These are phyloP conservation scores for Plagodis dolabraria DNA, from an alignment of 2,888 invertebrate genomes.

Conservation along the genomic window DNA sequence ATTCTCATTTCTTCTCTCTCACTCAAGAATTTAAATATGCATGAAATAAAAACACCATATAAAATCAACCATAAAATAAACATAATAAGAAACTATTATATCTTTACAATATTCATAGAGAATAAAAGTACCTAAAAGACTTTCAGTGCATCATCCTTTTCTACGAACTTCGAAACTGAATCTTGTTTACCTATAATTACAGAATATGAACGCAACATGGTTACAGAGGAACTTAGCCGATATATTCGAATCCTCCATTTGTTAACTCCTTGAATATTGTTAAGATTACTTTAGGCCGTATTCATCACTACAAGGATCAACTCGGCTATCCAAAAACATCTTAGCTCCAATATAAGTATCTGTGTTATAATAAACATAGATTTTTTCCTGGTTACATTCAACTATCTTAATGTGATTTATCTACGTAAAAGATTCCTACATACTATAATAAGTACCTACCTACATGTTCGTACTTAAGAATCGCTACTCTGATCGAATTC, in stretches of 20 bases:
- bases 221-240: not conserved
- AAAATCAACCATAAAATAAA: constrained; percentile 41
- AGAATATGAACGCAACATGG: not conserved
- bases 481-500: too few relatives aligned
- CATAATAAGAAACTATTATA: constrained; percentile 23
- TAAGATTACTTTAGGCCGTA: constrained; percentile 17
- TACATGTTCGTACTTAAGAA: too few relatives aligned
- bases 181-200: too few relatives aligned
- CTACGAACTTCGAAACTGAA: not conserved
- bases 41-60: constrained; percentile 57
- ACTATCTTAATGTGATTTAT: too few relatives aligned
- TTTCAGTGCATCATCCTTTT: not conserved
- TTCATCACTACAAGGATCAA: constrained; percentile 13
- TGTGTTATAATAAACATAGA: too few relatives aligned
- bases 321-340: constrained; percentile 22
- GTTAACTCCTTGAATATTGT: constrained; percentile 23
- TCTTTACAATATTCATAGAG: constrained; percentile 48
- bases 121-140: not conserved
- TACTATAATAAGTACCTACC: too few relatives aligned
- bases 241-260: not conserved
- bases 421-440: too few relatives aligned
- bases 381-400: too few relatives aligned
- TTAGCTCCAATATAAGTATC: constrained; percentile 27
- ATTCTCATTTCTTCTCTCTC: constrained; percentile 45
- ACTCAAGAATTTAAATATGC: constrained; percentile 57